Percentiles rank a stretch among this genome's conserved stretches.
These are phyloP conservation scores for Quiscalus mexicanus DNA, from an alignment of 2,113 vertebrate genomes.

Conservation along the genomic window DNA sequence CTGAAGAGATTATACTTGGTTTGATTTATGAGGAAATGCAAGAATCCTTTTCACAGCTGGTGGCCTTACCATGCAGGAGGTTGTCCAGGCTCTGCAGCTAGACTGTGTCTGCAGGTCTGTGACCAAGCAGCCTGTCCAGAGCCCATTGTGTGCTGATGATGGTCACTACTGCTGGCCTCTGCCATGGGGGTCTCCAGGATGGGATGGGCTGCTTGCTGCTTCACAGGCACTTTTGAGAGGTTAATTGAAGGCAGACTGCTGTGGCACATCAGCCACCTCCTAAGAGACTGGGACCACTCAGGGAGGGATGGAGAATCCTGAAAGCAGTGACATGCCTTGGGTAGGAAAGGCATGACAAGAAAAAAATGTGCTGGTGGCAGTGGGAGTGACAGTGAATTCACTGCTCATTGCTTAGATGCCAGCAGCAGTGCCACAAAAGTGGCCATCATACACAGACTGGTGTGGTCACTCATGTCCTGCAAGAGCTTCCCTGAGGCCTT, in stretches of 20 bases:
- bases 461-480: not conserved
- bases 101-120: not conserved
- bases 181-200: accelerated
- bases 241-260: not conserved
- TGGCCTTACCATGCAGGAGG: not conserved
- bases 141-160: not conserved
- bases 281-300: not conserved
- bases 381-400: not conserved
- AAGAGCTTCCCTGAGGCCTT: not conserved
- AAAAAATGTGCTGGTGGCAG: not conserved
- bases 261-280: not conserved
- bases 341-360: not conserved
- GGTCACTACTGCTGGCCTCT: not conserved
- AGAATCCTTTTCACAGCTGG: not conserved
- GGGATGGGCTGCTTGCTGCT: not conserved
- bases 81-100: not conserved
- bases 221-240: not conserved
- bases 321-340: not conserved
- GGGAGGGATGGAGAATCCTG: not conserved
- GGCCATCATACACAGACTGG: accelerated
- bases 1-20: not conserved
- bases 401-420: not conserved
- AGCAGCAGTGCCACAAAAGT: not conserved
- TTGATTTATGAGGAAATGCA: not conserved
- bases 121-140: not conserved